Conservation (phyloP, 92 coral and sea anemone species). For the Scolanthus callimorphus region DNA sequence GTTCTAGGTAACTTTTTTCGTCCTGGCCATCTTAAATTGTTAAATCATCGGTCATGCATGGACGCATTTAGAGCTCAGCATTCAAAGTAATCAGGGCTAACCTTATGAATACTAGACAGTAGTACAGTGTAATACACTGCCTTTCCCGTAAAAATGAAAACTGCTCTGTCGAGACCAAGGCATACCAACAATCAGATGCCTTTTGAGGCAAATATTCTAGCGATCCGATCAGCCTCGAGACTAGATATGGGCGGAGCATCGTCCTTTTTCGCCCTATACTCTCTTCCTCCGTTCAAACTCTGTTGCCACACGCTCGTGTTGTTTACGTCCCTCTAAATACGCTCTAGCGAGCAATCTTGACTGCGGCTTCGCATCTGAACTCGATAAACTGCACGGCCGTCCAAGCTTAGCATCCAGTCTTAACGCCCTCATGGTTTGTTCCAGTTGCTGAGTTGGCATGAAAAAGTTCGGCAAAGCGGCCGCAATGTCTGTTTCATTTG, state of each 20-base stretch:
- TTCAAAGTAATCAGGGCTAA: too few relatives aligned
- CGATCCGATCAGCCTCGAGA: slow-evolving; percentile 84
- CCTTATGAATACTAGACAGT: too few relatives aligned
- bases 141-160: too few relatives aligned
- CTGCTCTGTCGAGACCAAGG: too few relatives aligned
- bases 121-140: too few relatives aligned
- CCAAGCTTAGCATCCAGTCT: slow-evolving; percentile 57
- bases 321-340: slow-evolving; percentile 9
- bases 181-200: background rate
- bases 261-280: slow-evolving; percentile 48
- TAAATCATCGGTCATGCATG: too few relatives aligned
- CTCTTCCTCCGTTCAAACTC: slow-evolving; percentile 60
- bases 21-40: too few relatives aligned
- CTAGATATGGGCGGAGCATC: slow-evolving; percentile 63
- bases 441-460: slow-evolving; percentile 87
- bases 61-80: too few relatives aligned
- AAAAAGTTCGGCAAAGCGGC: slow-evolving; percentile 74
- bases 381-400: background rate
- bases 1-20: too few relatives aligned
- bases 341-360: slow-evolving; percentile 64
- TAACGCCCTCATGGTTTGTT: slow-evolving; percentile 84
- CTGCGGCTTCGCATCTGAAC: background rate
- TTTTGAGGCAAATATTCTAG: slow-evolving; percentile 78
- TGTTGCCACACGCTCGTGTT: slow-evolving; percentile 12
- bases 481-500: background rate